Evolutionary conservation across 2,888 invertebrate species (phyloP).

Genomic region (Agriotes lineatus): DNA sequence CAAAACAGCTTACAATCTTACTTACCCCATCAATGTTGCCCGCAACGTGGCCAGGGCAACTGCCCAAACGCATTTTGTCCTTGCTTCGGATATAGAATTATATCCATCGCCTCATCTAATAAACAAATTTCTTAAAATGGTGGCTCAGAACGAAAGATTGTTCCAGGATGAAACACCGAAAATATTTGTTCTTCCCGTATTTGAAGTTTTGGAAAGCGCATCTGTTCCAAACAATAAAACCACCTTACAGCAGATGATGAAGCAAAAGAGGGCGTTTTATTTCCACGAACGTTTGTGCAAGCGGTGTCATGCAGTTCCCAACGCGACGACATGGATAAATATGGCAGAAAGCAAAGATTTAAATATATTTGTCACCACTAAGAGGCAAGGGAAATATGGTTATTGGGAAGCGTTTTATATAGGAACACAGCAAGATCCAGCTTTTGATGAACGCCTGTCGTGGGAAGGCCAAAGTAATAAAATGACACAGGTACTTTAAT

Average conservation of each 20-base stretch:
- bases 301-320: slow-evolving; percentile 85
- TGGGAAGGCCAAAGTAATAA: slow-evolving; percentile 93
- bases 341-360: slow-evolving; percentile 75
- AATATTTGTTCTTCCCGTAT: slow-evolving; percentile 39
- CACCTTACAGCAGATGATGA: no score
- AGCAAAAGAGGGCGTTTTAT: slow-evolving; percentile 69
- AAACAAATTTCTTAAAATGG: slow-evolving; percentile 34
- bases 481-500: slow-evolving; percentile 93
- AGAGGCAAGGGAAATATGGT: slow-evolving; percentile 78
- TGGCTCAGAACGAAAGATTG: slow-evolving; percentile 7
- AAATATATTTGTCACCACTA: slow-evolving; percentile 83
- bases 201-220: slow-evolving; percentile 31
- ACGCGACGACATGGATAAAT: slow-evolving; percentile 81
- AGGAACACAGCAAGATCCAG: slow-evolving; percentile 84
- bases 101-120: slow-evolving; percentile 41
- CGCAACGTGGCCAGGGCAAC: no score
- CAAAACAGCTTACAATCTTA: slow-evolving; percentile 16
- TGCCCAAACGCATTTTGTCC: no score
- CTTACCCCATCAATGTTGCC: slow-evolving; percentile 44
- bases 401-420: slow-evolving; percentile 94
- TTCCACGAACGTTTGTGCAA: slow-evolving; percentile 89
- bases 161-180: neutral
- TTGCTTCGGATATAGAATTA: slow-evolving; percentile 45
- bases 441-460: slow-evolving; percentile 87
- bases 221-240: slow-evolving; percentile 32